Evolutionary conservation across 1,140 invertebrate genomes (phyloP).

Genomic region (Pachyrhynchus sulphureomaculatus): DNA sequence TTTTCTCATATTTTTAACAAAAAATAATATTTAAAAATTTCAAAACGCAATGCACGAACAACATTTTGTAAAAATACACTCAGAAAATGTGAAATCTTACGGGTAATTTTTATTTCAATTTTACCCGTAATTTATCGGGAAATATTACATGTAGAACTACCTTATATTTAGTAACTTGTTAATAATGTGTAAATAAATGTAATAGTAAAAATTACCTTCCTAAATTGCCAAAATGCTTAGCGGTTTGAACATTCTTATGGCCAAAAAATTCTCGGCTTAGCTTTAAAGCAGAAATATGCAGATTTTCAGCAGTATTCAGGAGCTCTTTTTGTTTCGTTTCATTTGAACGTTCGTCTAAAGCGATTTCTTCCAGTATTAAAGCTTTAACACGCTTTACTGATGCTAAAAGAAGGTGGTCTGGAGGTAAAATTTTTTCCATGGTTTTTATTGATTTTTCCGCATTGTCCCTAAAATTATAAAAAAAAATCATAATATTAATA

Average conservation of each 20-base stretch:
- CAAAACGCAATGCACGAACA: no score
- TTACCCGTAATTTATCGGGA: no score
- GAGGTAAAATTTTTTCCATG: constrained; percentile 74
- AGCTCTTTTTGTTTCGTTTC: constrained; percentile 55
- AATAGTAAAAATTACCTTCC: constrained; percentile 59
- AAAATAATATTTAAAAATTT: no score
- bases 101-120: no score
- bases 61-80: no score
- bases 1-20: no score
- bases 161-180: no score
- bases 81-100: no score
- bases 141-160: no score
- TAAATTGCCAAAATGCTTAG: constrained; percentile 93
- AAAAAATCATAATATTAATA: constrained; percentile 10
- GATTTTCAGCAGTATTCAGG: constrained; percentile 72
- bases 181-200: no score
- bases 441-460: constrained; percentile 80
- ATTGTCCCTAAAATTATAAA: constrained; percentile 63
- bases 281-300: constrained; percentile 78
- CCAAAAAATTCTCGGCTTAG: constrained; percentile 80
- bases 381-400: constrained; percentile 90
- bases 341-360: constrained; percentile 66
- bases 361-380: constrained; percentile 89
- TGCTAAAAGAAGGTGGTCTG: constrained; percentile 80
- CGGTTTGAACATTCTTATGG: constrained; percentile 90